These are phyloP conservation scores for Dryadula phaetusa DNA, from an alignment of 2,888 invertebrate genomes.

Conservation along the genomic window DNA sequence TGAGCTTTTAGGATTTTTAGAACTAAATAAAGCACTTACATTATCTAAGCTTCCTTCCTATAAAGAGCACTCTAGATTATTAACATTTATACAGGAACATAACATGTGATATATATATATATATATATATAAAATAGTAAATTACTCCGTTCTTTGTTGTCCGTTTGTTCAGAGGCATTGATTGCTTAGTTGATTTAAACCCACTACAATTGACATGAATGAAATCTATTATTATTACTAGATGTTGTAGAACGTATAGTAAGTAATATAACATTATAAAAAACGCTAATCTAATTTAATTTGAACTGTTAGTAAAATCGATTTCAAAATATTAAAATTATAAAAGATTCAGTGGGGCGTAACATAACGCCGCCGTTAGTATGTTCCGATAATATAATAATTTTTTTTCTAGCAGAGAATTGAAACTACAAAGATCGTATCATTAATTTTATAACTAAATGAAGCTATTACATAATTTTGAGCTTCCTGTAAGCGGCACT, in stretches of 20 bases:
- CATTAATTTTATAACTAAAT: background rate
- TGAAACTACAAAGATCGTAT: background rate
- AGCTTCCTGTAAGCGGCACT: slow-evolving; percentile 30
- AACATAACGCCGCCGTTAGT: background rate
- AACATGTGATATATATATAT: slow-evolving; percentile 17
- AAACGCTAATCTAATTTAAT: too few species aligned
- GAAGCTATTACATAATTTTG: slow-evolving; percentile 21
- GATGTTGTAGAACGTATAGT: too few species aligned
- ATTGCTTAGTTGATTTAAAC: too few species aligned
- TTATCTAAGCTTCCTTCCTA: slow-evolving; percentile 27
- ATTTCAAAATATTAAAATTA: too few species aligned
- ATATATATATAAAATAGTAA: too few species aligned
- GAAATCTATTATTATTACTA: too few species aligned
- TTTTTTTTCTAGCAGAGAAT: background rate
- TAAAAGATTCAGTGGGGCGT: too few species aligned
- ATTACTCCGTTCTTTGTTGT: too few species aligned
- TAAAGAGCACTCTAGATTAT: slow-evolving; percentile 35
- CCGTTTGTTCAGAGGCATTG: too few species aligned
- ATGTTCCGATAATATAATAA: background rate
- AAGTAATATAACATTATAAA: too few species aligned
- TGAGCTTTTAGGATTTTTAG: slow-evolving; percentile 19
- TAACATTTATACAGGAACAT: slow-evolving; percentile 25
- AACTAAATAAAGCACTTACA: slow-evolving; percentile 13
- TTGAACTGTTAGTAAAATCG: too few species aligned
- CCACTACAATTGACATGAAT: too few species aligned